phyloP scores from a whole-genome alignment of 2,888 invertebrate genomes.

The Lasioglossum lativentre region DNA sequence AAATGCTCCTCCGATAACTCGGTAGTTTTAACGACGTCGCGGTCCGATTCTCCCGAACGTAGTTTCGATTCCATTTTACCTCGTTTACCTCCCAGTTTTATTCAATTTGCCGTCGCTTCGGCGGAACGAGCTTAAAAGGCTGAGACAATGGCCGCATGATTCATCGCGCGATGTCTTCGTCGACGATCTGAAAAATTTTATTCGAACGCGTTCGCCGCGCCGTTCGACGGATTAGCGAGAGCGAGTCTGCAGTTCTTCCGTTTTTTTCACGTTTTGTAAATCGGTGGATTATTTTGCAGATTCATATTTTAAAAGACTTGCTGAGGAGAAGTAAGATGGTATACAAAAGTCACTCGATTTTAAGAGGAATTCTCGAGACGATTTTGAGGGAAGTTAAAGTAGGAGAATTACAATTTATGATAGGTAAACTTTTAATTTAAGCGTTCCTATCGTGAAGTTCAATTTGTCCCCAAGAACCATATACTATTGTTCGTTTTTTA shows the following conservation, averaged over 20 bases:
- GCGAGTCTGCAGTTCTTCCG: neutral
- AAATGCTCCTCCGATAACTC: slow-evolving; percentile 38
- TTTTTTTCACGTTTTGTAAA: neutral
- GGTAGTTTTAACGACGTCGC: slow-evolving; percentile 50
- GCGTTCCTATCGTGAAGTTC: too few species aligned
- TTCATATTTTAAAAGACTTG: too few species aligned
- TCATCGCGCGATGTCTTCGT: neutral
- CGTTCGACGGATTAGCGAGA: neutral
- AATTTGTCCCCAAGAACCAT: too few species aligned
- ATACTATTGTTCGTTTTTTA: too few species aligned
- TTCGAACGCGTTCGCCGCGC: neutral
- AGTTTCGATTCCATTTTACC: slow-evolving; percentile 50
- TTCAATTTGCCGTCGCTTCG: neutral
- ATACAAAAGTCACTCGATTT: too few species aligned
- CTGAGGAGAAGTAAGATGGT: too few species aligned
- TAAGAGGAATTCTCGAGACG: too few species aligned
- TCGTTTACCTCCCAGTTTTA: neutral
- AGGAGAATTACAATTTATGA: too few species aligned
- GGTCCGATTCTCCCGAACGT: slow-evolving; percentile 29
- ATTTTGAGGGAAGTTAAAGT: too few species aligned
- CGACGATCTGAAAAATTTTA: neutral
- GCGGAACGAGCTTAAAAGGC: neutral
- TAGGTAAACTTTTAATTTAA: too few species aligned
- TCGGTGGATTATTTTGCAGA: neutral
- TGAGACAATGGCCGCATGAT: slow-evolving; percentile 7